Evolutionary conservation across 2,797 vertebrate genomes (phyloP).

Genomic region (Sebastes nivosus): DNA sequence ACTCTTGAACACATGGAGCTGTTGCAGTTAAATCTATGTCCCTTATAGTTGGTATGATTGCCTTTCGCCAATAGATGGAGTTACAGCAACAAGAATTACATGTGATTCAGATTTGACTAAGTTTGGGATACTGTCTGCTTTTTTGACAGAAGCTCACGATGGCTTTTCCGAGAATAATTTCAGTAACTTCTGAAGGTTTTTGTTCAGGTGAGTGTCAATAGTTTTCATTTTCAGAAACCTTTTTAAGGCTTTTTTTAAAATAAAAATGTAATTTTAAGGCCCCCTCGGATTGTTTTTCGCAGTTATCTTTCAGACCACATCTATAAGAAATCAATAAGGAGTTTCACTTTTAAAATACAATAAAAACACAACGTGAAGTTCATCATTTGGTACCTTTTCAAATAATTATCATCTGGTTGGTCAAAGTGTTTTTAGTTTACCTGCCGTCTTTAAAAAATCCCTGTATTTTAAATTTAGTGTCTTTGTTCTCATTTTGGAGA

Average conservation of each 20-base stretch:
- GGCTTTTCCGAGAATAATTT: background rate
- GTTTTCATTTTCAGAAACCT: background rate
- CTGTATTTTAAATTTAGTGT: background rate
- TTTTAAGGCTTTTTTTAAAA: background rate
- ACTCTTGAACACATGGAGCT: background rate
- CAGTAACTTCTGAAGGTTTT: background rate
- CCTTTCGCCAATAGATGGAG: background rate
- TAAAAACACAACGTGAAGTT: conserved; percentile 1
- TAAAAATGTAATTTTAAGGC: background rate
- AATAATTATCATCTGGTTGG: background rate
- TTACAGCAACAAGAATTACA: background rate
- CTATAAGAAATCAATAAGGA: background rate
- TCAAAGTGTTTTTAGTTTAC: background rate
- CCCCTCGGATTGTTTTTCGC: conserved; percentile 20
- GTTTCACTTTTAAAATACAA: background rate
- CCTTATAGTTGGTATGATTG: background rate
- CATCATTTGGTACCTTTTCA: background rate
- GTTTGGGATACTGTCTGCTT: background rate
- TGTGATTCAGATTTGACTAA: background rate
- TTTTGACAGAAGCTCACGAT: background rate
- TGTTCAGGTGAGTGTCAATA: background rate
- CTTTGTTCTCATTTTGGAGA: background rate
- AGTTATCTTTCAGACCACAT: background rate
- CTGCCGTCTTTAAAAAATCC: background rate
- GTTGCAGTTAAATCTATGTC: background rate